Percentiles rank a stretch among this genome's conserved stretches.
phyloP scores from a whole-genome alignment of 1,140 invertebrate species.

The Cydia amplana region DNA sequence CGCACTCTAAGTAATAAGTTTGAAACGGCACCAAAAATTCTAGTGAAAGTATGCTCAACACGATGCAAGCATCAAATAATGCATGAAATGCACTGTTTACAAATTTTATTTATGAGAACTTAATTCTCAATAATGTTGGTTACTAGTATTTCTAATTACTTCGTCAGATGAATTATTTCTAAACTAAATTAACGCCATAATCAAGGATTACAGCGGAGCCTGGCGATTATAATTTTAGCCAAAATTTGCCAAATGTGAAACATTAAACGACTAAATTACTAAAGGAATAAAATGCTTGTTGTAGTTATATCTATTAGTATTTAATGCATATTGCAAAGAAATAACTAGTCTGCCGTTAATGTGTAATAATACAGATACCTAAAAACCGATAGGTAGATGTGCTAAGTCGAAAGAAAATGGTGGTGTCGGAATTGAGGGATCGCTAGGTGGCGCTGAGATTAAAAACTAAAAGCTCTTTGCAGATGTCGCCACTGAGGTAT shows the following conservation, averaged over 20 bases:
- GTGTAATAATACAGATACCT: neutral
- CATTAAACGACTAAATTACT: conserved; percentile 44
- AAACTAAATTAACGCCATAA: conserved; percentile 16
- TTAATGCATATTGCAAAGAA: conserved; percentile 37
- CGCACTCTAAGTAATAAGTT: neutral
- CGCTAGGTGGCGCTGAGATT: no score
- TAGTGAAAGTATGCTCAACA: conserved; percentile 26
- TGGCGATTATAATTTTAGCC: conserved; percentile 63
- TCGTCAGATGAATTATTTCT: conserved; percentile 24
- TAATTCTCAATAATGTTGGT: conserved; percentile 57
- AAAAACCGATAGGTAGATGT: neutral
- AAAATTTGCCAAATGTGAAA: conserved; percentile 71
- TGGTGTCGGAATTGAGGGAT: neutral
- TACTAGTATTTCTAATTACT: conserved; percentile 6
- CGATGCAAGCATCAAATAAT: conserved; percentile 26
- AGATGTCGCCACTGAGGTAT: no score
- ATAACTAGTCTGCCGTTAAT: conserved; percentile 40
- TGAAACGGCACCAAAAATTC: conserved; percentile 30
- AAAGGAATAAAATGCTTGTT: conserved; percentile 39
- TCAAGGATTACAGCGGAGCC: neutral
- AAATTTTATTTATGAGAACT: conserved; percentile 58
- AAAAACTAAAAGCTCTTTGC: no score
- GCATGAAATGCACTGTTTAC: conserved; percentile 51
- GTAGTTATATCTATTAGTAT: conserved; percentile 49
- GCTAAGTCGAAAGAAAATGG: neutral